Percentiles rank a stretch among this genome's conserved stretches.
Evolutionary conservation across 2,797 vertebrate genomes (phyloP).

Genomic region (Hippoglossus hippoglossus): DNA sequence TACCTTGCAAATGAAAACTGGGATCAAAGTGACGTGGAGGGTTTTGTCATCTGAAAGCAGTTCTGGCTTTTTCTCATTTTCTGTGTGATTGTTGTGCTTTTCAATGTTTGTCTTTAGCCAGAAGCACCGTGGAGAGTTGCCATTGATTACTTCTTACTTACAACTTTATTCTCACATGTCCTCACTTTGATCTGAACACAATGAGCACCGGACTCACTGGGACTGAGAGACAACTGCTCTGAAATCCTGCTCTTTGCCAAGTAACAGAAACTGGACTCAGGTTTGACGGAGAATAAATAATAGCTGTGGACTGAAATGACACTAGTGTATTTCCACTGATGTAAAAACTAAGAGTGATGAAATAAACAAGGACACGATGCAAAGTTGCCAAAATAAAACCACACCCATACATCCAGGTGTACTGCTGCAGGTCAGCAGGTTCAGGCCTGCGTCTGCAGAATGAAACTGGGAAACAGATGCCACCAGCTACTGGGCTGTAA

Average conservation of each 20-base stretch:
- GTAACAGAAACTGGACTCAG: slow-evolving; percentile 9
- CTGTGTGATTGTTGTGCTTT: too few relatives aligned
- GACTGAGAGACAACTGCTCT: background rate
- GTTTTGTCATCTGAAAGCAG: slow-evolving; percentile 17
- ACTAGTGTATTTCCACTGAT: background rate
- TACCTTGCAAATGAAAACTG: slow-evolving; percentile 19
- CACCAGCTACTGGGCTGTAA: too few relatives aligned
- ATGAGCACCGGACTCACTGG: background rate
- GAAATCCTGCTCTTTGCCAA: slow-evolving; percentile 7
- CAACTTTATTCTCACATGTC: background rate
- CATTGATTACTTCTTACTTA: slow-evolving; percentile 19
- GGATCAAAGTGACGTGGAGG: slow-evolving; percentile 18
- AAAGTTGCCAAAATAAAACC: background rate
- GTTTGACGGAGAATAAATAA: background rate
- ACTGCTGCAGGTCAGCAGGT: slow-evolving; percentile 4
- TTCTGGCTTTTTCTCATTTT: background rate
- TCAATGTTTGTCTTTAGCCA: slow-evolving; percentile 19
- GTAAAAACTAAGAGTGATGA: background rate
- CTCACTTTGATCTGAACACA: slow-evolving; percentile 10
- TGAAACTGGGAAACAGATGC: too few relatives aligned
- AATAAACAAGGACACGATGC: slow-evolving; percentile 4
- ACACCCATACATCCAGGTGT: background rate
- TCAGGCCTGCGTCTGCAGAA: background rate
- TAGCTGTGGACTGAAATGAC: background rate
- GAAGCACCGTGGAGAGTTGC: slow-evolving; percentile 17